A percentile compares a stretch with the other conserved stretches of the same genome.
phyloP scores from a whole-genome alignment of 2,797 vertebrate genomes.

The Florisuga fusca region DNA sequence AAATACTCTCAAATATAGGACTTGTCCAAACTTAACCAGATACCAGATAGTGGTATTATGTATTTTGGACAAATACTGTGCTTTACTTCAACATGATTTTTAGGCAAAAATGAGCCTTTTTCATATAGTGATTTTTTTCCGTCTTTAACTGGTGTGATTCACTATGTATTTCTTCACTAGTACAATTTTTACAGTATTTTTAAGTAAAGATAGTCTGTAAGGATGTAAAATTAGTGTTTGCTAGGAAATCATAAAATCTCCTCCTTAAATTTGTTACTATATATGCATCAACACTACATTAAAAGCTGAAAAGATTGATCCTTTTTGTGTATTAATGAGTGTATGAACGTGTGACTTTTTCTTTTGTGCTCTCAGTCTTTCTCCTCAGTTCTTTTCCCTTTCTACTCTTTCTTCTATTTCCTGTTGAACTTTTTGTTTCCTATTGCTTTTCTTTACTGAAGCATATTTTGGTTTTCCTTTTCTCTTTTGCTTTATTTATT shows the following conservation, averaged over 20 bases:
- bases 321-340: background rate
- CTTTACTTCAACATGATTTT: background rate
- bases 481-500: background rate
- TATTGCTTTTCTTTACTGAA: background rate
- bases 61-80: background rate
- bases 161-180: background rate
- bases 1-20: background rate
- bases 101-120: background rate
- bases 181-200: background rate
- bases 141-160: background rate
- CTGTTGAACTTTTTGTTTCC: background rate
- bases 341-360: background rate
- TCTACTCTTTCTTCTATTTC: background rate
- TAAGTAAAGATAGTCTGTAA: background rate
- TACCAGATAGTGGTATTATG: background rate
- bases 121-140: background rate
- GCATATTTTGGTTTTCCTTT: background rate
- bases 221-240: background rate
- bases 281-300: background rate
- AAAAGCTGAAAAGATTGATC: background rate
- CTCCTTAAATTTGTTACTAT: background rate
- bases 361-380: background rate
- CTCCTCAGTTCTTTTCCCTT: background rate
- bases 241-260: background rate
- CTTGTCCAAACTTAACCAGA: background rate